A percentile compares a stretch with the other conserved stretches of the same genome.
Evolutionary conservation across 2,113 vertebrate species (phyloP).

Genomic region (Ptyas mucosa): DNA sequence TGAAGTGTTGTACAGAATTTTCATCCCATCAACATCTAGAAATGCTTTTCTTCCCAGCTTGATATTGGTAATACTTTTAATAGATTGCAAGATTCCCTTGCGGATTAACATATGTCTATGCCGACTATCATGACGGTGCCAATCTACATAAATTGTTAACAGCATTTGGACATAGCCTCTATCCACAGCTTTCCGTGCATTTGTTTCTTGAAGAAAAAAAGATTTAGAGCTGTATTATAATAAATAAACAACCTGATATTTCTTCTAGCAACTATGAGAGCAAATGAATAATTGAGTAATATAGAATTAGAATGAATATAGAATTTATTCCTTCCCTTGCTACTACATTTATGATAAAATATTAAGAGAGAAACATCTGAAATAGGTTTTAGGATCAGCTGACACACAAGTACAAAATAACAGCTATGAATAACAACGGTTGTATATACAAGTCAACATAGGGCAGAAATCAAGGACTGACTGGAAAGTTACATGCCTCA

Average conservation of each 20-base stretch:
- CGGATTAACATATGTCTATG: constrained; percentile 92
- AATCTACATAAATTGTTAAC: constrained; percentile 88
- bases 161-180: constrained; percentile 82
- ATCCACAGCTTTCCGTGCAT: constrained; percentile 90
- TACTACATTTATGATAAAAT: background rate
- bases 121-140: constrained; percentile 91
- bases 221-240: background rate
- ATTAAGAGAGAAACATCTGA: background rate
- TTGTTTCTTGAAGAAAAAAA: constrained; percentile 80
- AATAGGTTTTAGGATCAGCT: background rate
- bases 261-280: background rate
- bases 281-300: background rate
- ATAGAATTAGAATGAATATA: background rate
- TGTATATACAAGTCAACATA: background rate
- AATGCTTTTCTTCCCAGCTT: constrained; percentile 94
- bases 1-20: constrained; percentile 89
- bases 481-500: background rate
- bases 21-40: constrained; percentile 91
- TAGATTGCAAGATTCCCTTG: constrained; percentile 89
- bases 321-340: background rate
- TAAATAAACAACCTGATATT: background rate
- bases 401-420: background rate
- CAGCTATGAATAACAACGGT: background rate
- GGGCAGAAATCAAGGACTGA: background rate
- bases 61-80: constrained; percentile 91